Conservation (phyloP, 2,113 vertebrate genomes). For the Tupaia chinensis region DNA sequence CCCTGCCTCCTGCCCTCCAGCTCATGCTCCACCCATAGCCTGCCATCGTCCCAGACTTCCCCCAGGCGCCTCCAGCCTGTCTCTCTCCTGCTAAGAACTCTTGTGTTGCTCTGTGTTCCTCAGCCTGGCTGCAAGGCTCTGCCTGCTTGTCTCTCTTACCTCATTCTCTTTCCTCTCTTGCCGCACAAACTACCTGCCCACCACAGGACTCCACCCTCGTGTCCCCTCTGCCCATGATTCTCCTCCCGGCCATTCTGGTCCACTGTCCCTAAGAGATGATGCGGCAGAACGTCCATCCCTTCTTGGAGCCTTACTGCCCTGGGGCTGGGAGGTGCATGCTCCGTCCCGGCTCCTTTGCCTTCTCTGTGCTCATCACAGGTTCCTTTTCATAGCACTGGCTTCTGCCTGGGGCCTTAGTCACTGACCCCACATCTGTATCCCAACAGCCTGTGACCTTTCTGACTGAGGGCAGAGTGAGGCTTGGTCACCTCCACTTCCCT, state of each 20-base stretch:
- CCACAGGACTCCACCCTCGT: not conserved
- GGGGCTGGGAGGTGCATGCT: no score
- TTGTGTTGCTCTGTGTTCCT: fast-evolving
- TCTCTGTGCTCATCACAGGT: not conserved
- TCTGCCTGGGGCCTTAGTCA: not conserved
- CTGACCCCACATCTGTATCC: not conserved
- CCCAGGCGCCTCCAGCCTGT: not conserved
- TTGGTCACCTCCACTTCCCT: not conserved
- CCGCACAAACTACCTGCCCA: not conserved
- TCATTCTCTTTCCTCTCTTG: no score
- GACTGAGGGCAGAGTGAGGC: not conserved
- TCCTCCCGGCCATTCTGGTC: not conserved
- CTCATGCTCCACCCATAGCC: not conserved
- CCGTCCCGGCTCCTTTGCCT: not conserved
- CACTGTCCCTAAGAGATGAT: not conserved
- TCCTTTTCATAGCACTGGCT: not conserved
- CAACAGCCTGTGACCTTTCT: not conserved
- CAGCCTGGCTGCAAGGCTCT: not conserved
- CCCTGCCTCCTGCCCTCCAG: not conserved
- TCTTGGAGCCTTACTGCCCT: not conserved
- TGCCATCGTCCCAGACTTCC: not conserved
- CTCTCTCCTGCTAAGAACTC: not conserved
- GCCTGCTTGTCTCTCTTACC: fast-evolving
- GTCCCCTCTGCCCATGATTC: not conserved
- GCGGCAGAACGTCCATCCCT: not conserved